phyloP scores from a whole-genome alignment of 2,888 invertebrate genomes.

The Yponomeuta malinellus region DNA sequence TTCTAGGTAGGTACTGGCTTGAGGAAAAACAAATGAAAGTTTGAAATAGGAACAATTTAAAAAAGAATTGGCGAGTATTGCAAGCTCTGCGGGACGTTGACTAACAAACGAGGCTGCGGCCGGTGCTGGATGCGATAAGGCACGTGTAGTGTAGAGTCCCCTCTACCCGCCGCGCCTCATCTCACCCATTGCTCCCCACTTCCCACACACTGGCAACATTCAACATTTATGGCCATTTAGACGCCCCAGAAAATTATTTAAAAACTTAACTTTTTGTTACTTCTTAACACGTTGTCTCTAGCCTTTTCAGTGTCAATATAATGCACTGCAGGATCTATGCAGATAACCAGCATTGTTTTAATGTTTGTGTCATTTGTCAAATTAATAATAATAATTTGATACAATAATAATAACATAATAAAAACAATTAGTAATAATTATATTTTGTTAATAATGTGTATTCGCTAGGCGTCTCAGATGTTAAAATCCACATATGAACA shows the following conservation, averaged over 20 bases:
- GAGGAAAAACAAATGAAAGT: background rate
- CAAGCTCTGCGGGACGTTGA: constrained; percentile 1
- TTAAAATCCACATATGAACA: too few species aligned
- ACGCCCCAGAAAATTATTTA: background rate
- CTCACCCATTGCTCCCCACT: constrained; percentile 24
- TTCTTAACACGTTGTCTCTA: background rate
- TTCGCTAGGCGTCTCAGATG: too few species aligned
- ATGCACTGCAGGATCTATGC: too few species aligned
- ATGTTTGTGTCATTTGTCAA: too few species aligned
- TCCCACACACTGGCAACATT: constrained; percentile 24
- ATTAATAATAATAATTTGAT: too few species aligned
- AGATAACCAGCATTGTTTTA: too few species aligned
- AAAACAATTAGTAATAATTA: too few species aligned
- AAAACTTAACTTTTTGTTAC: background rate
- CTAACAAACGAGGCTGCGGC: constrained; percentile 4
- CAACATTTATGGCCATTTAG: background rate
- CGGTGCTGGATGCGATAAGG: constrained; percentile 33
- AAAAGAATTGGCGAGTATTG: background rate
- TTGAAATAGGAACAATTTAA: constrained; percentile 1
- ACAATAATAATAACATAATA: too few species aligned
- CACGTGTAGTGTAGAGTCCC: constrained; percentile 31
- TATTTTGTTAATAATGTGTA: too few species aligned
- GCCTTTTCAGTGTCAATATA: background rate
- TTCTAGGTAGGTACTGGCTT: background rate
- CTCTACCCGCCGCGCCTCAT: constrained; percentile 31